Evolutionary conservation across 2,113 vertebrate genomes (phyloP).

Genomic region (Gadus macrocephalus): DNA sequence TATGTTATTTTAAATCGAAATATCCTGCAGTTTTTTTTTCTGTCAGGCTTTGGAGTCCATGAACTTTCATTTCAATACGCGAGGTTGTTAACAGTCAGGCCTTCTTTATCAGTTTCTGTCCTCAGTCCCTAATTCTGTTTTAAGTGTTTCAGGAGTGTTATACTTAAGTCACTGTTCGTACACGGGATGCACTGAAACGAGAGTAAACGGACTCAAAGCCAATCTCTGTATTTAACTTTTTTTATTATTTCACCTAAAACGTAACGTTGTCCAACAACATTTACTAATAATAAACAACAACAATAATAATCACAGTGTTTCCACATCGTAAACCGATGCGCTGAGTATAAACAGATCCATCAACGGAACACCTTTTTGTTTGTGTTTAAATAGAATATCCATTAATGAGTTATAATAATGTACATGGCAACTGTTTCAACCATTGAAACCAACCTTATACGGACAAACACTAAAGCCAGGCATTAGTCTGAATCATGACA

Average conservation of each 20-base stretch:
- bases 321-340: constrained; percentile 59
- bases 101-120: constrained; percentile 23
- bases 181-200: constrained; percentile 41
- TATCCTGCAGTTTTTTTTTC: constrained; percentile 26
- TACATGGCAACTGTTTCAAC: constrained; percentile 52
- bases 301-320: constrained; percentile 64
- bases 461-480: constrained; percentile 37
- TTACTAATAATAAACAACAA: constrained; percentile 46
- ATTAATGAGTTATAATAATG: constrained; percentile 49
- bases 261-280: constrained; percentile 57
- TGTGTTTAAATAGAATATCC: constrained; percentile 66
- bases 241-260: constrained; percentile 42
- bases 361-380: constrained; percentile 51
- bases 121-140: background rate
- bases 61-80: constrained; percentile 46
- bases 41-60: constrained; percentile 29
- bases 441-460: constrained; percentile 43
- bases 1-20: constrained; percentile 44
- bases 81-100: constrained; percentile 41
- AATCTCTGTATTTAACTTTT: constrained; percentile 13
- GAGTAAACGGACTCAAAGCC: constrained; percentile 48
- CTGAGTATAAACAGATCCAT: constrained; percentile 57
- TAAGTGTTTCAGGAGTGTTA: background rate
- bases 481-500: constrained; percentile 27
- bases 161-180: constrained; percentile 1